Percentiles rank a stretch among this genome's conserved stretches.
Evolutionary conservation across 2,113 vertebrate genomes (phyloP).

Genomic region (Marcusenius ussheri): DNA sequence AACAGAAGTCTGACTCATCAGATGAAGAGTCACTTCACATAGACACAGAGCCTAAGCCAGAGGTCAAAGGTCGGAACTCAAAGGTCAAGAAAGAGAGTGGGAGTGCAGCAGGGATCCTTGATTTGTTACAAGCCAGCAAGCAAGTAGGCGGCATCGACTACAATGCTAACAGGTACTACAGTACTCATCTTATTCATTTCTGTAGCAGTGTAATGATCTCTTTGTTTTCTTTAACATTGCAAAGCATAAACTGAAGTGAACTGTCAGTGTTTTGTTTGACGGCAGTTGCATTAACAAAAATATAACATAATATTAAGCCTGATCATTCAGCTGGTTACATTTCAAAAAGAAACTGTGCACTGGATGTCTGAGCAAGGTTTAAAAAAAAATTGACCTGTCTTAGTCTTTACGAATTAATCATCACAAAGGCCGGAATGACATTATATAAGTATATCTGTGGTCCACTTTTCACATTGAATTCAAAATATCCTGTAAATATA

Average conservation of each 20-base stretch:
- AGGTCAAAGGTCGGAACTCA: constrained; percentile 71
- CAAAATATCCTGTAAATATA: background rate
- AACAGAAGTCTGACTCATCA: constrained; percentile 76
- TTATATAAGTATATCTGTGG: background rate
- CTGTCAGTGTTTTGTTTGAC: background rate
- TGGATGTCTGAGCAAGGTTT: background rate
- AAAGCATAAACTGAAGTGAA: background rate
- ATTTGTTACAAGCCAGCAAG: constrained; percentile 95
- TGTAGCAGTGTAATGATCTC: background rate
- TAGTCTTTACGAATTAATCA: background rate
- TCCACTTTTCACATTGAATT: background rate
- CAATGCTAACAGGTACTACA: constrained; percentile 83
- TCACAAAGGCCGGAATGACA: background rate
- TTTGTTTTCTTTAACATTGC: background rate
- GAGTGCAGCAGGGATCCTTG: constrained; percentile 81
- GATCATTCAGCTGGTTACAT: background rate
- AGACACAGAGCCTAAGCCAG: constrained; percentile 81
- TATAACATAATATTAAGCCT: background rate
- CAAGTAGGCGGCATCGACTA: constrained; percentile 96
- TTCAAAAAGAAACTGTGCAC: background rate
- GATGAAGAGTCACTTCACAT: constrained; percentile 93
- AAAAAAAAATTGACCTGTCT: background rate
- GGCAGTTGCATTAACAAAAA: background rate
- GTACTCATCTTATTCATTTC: background rate
- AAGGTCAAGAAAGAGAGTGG: constrained; percentile 84